Conservation (phyloP, 2,113 vertebrate genomes). For the Telmatochromis brachygnathus region DNA sequence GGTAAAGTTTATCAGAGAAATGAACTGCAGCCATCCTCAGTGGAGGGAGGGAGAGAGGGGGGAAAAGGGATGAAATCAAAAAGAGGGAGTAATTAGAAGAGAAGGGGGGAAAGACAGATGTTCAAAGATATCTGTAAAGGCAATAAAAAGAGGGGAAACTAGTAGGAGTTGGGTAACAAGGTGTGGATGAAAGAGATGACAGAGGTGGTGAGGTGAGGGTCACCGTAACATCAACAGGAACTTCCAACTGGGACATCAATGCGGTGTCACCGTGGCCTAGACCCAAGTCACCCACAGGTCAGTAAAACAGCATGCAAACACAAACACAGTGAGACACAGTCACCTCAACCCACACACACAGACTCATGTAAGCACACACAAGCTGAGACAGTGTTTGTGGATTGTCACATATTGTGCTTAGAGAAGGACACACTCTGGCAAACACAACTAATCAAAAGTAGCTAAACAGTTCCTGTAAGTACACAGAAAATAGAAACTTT, state of each 20-base stretch:
- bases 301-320: slow-evolving; percentile 10
- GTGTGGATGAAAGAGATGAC: background rate
- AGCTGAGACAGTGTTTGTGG: background rate
- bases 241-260: slow-evolving; percentile 5
- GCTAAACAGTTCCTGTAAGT: background rate
- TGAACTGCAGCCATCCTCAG: background rate
- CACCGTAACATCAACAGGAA: slow-evolving; percentile 32
- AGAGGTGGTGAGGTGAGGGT: slow-evolving; percentile 26
- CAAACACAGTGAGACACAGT: background rate
- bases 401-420: background rate
- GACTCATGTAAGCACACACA: background rate
- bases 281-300: slow-evolving; percentile 23
- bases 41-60: background rate
- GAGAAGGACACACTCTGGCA: background rate
- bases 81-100: background rate
- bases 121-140: background rate
- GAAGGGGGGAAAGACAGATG: background rate
- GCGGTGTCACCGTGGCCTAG: background rate
- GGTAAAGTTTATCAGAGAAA: slow-evolving; percentile 29
- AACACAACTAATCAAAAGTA: background rate
- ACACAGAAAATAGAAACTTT: background rate
- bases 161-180: background rate
- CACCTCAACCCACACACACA: background rate
- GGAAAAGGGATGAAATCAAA: background rate
- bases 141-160: background rate